Base-by-base conservation (phyloP, 2,888 invertebrate species). In the Andrena hattorfiana region DNA sequence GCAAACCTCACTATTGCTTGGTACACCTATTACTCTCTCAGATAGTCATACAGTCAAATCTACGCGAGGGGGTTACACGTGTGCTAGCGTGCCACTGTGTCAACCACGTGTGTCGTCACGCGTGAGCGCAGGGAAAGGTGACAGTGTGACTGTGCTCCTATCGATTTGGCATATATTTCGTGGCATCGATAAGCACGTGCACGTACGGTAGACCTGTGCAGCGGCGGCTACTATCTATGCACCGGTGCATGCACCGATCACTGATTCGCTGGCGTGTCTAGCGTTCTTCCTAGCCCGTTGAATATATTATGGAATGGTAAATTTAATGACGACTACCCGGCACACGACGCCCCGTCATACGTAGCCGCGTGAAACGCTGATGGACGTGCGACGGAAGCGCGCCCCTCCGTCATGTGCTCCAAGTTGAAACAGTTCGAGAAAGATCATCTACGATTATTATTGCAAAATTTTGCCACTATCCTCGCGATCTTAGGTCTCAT, bases 101-200 rank as follows among this genome's bases (percentile, higher is more conserved):
- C 80, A 76, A 75, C 59, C 60, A 69, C 67, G 71, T 80, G 71
- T 69, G 66, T 63, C 71, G 68, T 64, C 78, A 62, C 75, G 71
- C 59, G 75, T 2, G 64, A 42, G 60, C 28, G n/a, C 16, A 28
- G 42, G 48, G 26, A 68, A 35, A 42, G 35, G 67, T 74, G 26
- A 48, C 35, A 62, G 35, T 56, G 23, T 10, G 26, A 75, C 56
- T 67, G 71, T 48, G 51, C 54, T 77, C 60, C 32, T 91, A 92
- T 92, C 92, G 93, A 93, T 93, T 93, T 90, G 92, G 89, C 93
- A 92, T 91, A 93, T 90, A 93, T 93, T 91, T 88, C 77, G 75
- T 82, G 49, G 77, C 89, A 90, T 91, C 91, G 90, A 91, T 90
- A 90, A 84, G 59, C 78, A 64, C 23, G 64, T 28, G 56, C 23